Conservation (phyloP, 2,888 invertebrate species). For the Synanthedon tipuliformis region DNA sequence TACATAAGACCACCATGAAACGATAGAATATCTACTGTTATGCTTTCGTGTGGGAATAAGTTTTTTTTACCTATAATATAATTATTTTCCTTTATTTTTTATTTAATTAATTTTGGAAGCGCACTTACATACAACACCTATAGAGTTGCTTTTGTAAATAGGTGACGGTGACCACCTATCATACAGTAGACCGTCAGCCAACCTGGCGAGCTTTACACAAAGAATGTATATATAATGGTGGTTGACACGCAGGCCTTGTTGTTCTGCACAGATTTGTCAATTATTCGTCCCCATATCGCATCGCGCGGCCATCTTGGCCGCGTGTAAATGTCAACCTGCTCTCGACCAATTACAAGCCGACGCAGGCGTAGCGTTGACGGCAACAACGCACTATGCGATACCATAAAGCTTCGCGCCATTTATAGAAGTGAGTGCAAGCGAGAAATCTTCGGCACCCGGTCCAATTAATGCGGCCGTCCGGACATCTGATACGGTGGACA, state of each 20-base stretch:
- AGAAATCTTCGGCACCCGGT: conserved; percentile 44
- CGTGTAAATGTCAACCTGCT: conserved; percentile 64
- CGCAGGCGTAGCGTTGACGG: conserved; percentile 56
- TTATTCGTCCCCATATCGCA: conserved; percentile 53
- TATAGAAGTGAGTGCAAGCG: conserved; percentile 39
- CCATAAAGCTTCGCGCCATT: conserved; percentile 65
- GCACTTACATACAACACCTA: no score
- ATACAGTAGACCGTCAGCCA: no score
- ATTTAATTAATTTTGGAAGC: no score
- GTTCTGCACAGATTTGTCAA: conserved; percentile 45
- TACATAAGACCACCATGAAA: no score
- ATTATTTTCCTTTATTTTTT: no score
- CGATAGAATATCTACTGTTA: no score
- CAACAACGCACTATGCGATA: conserved; percentile 55
- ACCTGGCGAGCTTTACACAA: no score
- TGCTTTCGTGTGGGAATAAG: no score
- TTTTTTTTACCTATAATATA: no score
- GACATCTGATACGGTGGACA: conserved; percentile 38
- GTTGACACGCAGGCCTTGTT: conserved; percentile 7
- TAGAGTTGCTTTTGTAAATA: no score
- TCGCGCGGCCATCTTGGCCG: conserved; percentile 56
- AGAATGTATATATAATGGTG: neutral
- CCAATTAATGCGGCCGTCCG: conserved; percentile 54
- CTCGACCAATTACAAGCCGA: conserved; percentile 64
- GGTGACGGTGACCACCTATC: no score